Base-by-base conservation (phyloP, 37 sponge, comb jelly and placozoan species). In the Theonella swinhoei region DNA sequence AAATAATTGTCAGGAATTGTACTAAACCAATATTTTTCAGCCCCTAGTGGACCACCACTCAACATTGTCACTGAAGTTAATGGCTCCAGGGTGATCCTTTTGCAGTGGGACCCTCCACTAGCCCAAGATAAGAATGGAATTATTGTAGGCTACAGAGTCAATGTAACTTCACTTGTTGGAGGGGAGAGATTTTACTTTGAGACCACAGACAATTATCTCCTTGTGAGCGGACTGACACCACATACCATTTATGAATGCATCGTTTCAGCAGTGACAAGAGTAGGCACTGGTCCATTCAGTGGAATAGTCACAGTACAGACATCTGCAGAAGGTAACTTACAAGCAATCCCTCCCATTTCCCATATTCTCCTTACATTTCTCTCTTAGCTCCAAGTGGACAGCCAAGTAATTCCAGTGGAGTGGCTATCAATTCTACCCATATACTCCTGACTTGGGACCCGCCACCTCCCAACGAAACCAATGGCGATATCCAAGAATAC, bases 311-410 rank as follows among this genome's bases (percentile, higher is more conserved):
- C 70, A 22, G 22, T 87, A 4, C 30, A 24, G 7, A 87, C 82
- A 17, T 67, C 38, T 14, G 80, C 78, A 86, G 87, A 78, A 69
- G 79, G 87, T 86, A n/a, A n/a, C n/a, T n/a, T n/a, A n/a, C n/a
- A n/a, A n/a, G n/a, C n/a, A n/a, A n/a, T n/a, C n/a, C n/a, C n/a
- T n/a, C n/a, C n/a, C n/a, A n/a, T n/a, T n/a, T n/a, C n/a, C n/a
- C n/a, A n/a, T n/a, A n/a, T n/a, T n/a, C n/a, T n/a, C n/a, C n/a
- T n/a, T n/a, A n/a, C n/a, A n/a, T n/a, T n/a, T 47, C 14, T 14
- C 14, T 47, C 54, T 17, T 14, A 47, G 54, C 54, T 47, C 54
- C 54, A 47, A n/a, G n/a, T n/a, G 54, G 54, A 17, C 54, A 47
- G 7, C 54, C 54, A 7, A 47, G 54, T 47, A 47, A 47, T 14